Conservation (phyloP, 2,113 vertebrate species). For the Pavo muticus region DNA sequence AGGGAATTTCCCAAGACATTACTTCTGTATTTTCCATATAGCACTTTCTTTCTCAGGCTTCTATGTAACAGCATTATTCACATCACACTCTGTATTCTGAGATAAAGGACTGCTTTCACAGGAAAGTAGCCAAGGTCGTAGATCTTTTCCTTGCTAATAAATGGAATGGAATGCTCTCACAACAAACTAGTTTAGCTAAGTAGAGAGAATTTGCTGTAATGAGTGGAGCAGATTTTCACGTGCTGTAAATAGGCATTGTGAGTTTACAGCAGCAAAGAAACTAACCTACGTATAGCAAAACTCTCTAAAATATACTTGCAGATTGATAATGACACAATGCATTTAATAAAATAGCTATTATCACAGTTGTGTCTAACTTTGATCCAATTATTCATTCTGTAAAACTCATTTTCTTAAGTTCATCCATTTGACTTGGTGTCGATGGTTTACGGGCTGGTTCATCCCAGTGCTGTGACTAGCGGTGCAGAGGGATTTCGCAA, state of each 20-base stretch:
- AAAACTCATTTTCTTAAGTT: not conserved
- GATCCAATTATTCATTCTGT: not conserved
- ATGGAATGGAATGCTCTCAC: not conserved
- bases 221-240: not conserved
- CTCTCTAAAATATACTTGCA: not conserved
- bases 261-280: not conserved
- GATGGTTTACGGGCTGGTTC: too few species aligned
- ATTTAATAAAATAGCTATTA: not conserved
- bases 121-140: not conserved
- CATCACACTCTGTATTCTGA: not conserved
- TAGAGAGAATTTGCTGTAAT: not conserved
- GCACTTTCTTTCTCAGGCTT: not conserved
- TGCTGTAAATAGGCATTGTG: not conserved
- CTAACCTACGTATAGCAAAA: not conserved
- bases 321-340: not conserved
- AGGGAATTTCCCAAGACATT: not conserved
- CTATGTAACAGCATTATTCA: constrained; percentile 14
- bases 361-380: not conserved
- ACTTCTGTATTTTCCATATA: not conserved
- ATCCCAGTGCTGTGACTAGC: too few species aligned
- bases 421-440: not conserved
- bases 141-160: constrained; percentile 7
- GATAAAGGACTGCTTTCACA: constrained; percentile 5
- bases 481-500: too few species aligned
- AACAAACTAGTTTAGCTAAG: not conserved